These are phyloP conservation scores for Microcebus jonahi DNA, from an alignment of 2,113 vertebrate genomes.

Conservation along the genomic window DNA sequence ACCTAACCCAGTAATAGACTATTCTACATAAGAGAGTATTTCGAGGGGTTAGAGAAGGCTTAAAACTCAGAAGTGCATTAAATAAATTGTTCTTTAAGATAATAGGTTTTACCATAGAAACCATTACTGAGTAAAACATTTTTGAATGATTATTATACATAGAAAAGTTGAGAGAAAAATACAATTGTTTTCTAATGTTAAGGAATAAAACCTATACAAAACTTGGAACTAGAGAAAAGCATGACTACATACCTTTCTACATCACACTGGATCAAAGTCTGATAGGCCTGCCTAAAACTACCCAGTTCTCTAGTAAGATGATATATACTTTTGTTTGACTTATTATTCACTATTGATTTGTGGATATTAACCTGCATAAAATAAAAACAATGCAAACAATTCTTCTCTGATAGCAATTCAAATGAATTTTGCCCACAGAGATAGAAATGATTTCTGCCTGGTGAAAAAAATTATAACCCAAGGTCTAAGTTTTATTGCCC, in stretches of 20 bases:
- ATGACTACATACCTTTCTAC: background rate
- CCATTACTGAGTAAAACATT: background rate
- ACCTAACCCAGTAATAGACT: background rate
- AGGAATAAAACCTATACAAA: background rate
- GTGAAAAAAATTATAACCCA: background rate
- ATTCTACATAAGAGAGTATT: background rate
- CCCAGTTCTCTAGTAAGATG: background rate
- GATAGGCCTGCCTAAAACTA: background rate
- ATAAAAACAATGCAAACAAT: background rate
- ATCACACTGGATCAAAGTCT: background rate
- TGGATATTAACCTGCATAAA: background rate
- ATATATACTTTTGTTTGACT: background rate
- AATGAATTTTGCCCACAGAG: background rate
- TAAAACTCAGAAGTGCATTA: background rate
- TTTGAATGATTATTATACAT: conserved; percentile 6
- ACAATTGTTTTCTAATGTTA: background rate
- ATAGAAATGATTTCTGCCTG: background rate
- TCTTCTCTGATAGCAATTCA: background rate
- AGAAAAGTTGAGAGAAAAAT: background rate
- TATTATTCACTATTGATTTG: background rate
- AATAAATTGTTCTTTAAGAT: background rate
- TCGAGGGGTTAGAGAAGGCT: background rate
- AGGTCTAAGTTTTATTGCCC: background rate
- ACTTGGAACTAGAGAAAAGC: background rate
- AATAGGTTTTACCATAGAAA: background rate